Base-by-base conservation (phyloP, 2,113 vertebrate species). In the Anolis sagrei region DNA sequence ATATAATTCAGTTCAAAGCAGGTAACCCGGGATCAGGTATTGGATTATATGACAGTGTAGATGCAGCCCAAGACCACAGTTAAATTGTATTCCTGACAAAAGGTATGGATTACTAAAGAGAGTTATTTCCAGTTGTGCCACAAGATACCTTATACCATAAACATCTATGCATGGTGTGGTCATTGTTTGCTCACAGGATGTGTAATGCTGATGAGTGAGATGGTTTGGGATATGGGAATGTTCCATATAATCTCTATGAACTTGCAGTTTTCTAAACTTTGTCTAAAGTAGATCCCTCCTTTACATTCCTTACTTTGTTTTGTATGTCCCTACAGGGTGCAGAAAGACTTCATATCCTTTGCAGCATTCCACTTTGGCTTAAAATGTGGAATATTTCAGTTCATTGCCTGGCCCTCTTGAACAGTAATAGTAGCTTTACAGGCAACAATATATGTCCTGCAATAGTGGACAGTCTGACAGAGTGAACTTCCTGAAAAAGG, bases 291-390 rank as follows among this genome's bases (percentile, higher is more conserved):
- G 23, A 27, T 10, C 19, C 44, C 69, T 64, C 4, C 32, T 61
- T 79, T 79, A 79, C 11, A 39, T 64, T 69, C 5, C 64, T 49
- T 81, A 81, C 48, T 81, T 81, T 69, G 79, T 18, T 32, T 68
- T 69, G 29, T 32, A 3, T 81, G 44, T 39, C 79, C 8, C 16
- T 68, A 13, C 1, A 4, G 62, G 23, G 11, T 14, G 5, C 27
- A 64, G 27, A 79, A 11, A 44, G 77, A 68, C n/a, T 49, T 32
- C 29, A 81, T 68, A 68, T 68, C 7, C 36, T 34, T 21, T 69
- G 18, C 21, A 34, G 64, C 49, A 70, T 34, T 49, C 69, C 16
- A 69, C 19, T 21, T 81, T 29, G 8, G 44, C 23, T 21, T 81
- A 81, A 81, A 81, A 68, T 4, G 18, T 51, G 32, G 64, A 32